Conservation (phyloP, 2,113 vertebrate species). For the Paracanthobrama guichenoti region DNA sequence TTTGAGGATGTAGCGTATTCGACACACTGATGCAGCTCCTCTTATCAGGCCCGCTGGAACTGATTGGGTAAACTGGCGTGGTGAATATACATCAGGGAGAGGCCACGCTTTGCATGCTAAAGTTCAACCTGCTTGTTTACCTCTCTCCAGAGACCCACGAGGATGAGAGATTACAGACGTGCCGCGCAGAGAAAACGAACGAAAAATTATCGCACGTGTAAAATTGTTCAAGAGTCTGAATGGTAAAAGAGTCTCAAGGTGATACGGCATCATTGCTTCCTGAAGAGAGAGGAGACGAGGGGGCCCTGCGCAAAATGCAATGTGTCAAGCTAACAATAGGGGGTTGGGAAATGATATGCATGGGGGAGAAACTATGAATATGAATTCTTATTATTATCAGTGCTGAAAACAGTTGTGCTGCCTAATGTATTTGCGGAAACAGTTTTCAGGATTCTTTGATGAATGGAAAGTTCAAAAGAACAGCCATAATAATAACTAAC, state of each 20-base stretch:
- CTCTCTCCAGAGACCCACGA: slow-evolving; percentile 48
- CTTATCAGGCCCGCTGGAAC: slow-evolving; percentile 58
- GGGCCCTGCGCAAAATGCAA: not conserved
- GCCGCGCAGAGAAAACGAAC: slow-evolving; percentile 38
- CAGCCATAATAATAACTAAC: not conserved
- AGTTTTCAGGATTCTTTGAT: no score
- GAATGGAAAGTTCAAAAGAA: no score
- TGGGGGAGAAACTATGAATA: no score
- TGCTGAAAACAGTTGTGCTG: no score
- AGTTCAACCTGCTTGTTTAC: slow-evolving; percentile 54
- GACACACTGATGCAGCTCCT: slow-evolving; percentile 45
- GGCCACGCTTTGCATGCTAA: slow-evolving; percentile 54
- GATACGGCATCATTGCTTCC: slow-evolving; percentile 10
- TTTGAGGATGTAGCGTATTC: slow-evolving; percentile 63
- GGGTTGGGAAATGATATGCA: not conserved
- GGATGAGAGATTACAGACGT: slow-evolving; percentile 51
- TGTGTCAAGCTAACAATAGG: slow-evolving; percentile 1
- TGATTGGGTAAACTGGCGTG: slow-evolving; percentile 66
- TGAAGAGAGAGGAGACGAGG: slow-evolving; percentile 8
- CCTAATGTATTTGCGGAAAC: no score
- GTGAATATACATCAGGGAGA: slow-evolving; percentile 59
- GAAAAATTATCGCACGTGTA: slow-evolving; percentile 44
- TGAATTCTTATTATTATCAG: no score
- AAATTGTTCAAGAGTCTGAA: slow-evolving; percentile 36
- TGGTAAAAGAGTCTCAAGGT: slow-evolving; percentile 36